Conservation (phyloP, 1,140 invertebrate genomes). For the Argopecten irradians region DNA sequence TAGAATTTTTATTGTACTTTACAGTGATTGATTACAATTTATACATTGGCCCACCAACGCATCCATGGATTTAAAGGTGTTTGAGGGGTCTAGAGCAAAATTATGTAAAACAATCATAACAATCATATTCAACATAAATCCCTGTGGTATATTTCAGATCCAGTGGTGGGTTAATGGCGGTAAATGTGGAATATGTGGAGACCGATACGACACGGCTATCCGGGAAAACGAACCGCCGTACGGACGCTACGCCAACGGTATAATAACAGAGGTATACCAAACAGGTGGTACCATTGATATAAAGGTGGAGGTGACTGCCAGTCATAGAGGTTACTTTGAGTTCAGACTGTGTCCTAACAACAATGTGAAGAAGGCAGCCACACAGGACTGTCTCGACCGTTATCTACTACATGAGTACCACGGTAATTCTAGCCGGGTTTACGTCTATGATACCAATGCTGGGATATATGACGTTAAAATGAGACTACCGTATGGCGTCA, state of each 20-base stretch:
- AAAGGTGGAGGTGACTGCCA: constrained; percentile 52
- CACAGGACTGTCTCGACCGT: constrained; percentile 55
- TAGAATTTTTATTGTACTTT: neutral
- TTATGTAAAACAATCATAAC: neutral
- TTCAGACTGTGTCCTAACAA: constrained; percentile 72
- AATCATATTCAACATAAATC: neutral
- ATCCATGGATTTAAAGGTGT: neutral
- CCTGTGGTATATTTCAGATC: constrained; percentile 44
- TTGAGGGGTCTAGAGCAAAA: neutral
- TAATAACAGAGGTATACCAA: constrained; percentile 44
- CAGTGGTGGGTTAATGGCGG: constrained; percentile 80
- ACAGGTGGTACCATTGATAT: constrained; percentile 66
- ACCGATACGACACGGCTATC: constrained; percentile 86
- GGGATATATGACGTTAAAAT: constrained; percentile 38
- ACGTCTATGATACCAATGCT: constrained; percentile 28
- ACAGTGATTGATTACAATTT: neutral
- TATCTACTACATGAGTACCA: constrained; percentile 72
- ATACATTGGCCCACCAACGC: neutral
- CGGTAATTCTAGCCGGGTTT: neutral
- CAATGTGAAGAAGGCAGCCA: constrained; percentile 35
- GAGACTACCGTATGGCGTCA: constrained; percentile 86
- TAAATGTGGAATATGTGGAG: constrained; percentile 92
- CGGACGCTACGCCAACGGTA: constrained; percentile 59
- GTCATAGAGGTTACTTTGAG: constrained; percentile 57
- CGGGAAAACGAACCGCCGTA: constrained; percentile 89